phyloP scores from a whole-genome alignment of 2,797 vertebrate species.

The Holocentrus rufus region DNA sequence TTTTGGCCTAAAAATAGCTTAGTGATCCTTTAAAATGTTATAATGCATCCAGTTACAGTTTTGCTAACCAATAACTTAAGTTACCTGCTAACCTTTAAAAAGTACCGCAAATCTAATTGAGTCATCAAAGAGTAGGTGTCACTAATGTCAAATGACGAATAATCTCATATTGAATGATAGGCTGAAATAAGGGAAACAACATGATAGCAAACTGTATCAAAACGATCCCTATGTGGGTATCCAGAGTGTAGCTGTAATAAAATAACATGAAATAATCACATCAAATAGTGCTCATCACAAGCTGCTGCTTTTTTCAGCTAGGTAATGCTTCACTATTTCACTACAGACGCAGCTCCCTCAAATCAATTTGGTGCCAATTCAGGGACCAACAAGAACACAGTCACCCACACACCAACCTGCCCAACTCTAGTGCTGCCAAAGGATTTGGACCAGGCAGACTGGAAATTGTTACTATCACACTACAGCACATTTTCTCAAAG shows the following conservation, averaged over 20 bases:
- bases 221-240: background rate
- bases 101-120: too few relatives aligned
- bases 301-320: background rate
- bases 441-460: constrained; percentile 5
- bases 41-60: too few relatives aligned
- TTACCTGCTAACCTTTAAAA: too few relatives aligned
- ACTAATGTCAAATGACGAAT: too few relatives aligned
- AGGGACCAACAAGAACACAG: constrained; percentile 9
- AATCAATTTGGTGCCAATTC: background rate
- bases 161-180: too few relatives aligned
- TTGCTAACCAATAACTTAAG: too few relatives aligned
- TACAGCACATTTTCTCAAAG: background rate
- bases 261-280: background rate
- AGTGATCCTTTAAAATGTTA: too few relatives aligned
- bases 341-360: background rate
- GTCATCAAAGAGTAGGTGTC: too few relatives aligned
- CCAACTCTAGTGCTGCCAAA: constrained; percentile 7
- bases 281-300: background rate
- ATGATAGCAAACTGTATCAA: background rate
- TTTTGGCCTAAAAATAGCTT: too few relatives aligned
- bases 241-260: background rate
- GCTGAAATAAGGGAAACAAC: background rate
- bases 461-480: background rate
- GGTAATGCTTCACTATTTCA: background rate
- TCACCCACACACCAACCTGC: constrained; percentile 9